Evolutionary conservation across 1,140 invertebrate genomes (phyloP).

Genomic region (Lasioglossum baleicum): DNA sequence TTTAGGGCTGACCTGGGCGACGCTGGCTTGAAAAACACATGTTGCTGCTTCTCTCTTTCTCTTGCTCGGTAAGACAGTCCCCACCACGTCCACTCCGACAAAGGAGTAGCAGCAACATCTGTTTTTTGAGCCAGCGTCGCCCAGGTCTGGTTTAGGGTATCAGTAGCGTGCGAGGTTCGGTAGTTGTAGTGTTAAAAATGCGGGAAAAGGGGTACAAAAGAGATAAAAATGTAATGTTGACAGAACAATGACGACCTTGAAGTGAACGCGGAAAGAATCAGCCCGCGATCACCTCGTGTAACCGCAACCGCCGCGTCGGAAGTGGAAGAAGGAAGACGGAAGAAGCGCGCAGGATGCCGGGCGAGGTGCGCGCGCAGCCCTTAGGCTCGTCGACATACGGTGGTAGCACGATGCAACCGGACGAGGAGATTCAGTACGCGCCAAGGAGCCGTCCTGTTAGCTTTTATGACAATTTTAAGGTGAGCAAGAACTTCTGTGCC

Average conservation of each 20-base stretch:
- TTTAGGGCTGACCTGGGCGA: no score
- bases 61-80: no score
- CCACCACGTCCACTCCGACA: no score
- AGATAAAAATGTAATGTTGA: background rate
- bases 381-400: constrained; percentile 34
- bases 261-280: background rate
- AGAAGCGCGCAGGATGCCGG: constrained; percentile 47
- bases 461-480: constrained; percentile 78
- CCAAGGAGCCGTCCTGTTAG: constrained; percentile 76
- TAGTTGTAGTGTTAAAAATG: background rate
- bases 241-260: background rate
- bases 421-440: constrained; percentile 73
- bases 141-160: no score
- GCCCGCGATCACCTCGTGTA: background rate
- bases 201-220: background rate
- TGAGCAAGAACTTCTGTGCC: constrained; percentile 31
- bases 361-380: constrained; percentile 62
- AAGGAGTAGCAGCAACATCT: no score
- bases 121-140: no score
- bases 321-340: constrained; percentile 46
- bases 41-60: no score
- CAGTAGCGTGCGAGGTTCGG: no score
- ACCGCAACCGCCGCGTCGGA: constrained; percentile 38
- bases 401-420: constrained; percentile 64
- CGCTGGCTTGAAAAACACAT: no score